These are phyloP conservation scores for Macropus fuliginosus DNA, from an alignment of 2,797 vertebrate species.

Conservation along the genomic window DNA sequence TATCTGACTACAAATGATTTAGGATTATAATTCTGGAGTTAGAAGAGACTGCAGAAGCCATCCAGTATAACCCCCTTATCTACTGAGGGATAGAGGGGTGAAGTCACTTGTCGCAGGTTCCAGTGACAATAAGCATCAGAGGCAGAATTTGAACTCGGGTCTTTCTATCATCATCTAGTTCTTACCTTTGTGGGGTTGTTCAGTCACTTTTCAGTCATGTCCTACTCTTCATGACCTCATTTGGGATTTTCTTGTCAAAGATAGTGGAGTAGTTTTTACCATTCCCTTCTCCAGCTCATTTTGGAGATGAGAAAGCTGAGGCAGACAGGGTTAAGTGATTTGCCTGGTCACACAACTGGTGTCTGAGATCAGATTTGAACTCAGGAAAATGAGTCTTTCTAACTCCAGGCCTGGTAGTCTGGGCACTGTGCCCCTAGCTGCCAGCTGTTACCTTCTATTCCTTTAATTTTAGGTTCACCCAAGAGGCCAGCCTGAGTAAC, in stretches of 20 bases:
- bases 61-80: background rate
- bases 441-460: constrained; percentile 7
- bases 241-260: background rate
- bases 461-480: background rate
- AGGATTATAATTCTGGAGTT: background rate
- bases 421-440: background rate
- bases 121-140: background rate
- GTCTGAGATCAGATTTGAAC: background rate
- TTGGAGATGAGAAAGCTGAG: background rate
- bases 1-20: background rate
- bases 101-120: background rate
- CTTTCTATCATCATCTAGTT: background rate
- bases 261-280: background rate
- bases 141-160: background rate
- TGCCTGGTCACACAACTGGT: background rate
- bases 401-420: background rate
- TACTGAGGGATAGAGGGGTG: background rate
- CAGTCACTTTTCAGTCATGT: background rate
- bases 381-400: background rate
- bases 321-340: background rate
- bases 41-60: background rate
- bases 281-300: background rate
- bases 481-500: constrained; percentile 1
- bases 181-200: background rate
- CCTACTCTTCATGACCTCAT: background rate